Evolutionary conservation across 1,140 invertebrate species (phyloP), one percentile per base, ranked within the genome.

Genomic region (Aphaenogaster floridana): DNA sequence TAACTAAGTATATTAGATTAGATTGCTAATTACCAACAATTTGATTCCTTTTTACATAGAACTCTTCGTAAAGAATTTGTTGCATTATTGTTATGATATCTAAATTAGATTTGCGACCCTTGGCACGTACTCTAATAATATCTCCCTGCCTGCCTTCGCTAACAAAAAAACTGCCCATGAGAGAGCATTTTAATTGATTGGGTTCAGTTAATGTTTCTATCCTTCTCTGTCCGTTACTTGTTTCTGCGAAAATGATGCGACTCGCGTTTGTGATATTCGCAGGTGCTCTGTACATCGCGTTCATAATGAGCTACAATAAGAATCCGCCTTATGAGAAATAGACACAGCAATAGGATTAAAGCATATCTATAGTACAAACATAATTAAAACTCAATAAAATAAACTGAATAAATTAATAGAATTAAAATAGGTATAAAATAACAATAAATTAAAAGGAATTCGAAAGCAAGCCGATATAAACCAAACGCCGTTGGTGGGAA

Each of bases 1-100:
- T n/a, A 66, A 66, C 15, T 66, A 5, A 7, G 7, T n/a, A 42
- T 8, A 1, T 3, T 8, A 21, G 5, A 39, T 1, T 1, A 39
- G 8, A n/a, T 3, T 39, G 6, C 36, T n/a, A n/a, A 66, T 39
- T 66, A 66, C 36, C 34, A 11, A 66, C 0, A 66, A 9, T 0
- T 8, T 2, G 0, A n/a, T n/a, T 1, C 13, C 1, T 0, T 0
- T 39, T 3, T 13, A 0, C 9, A n/a, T 1, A 17, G 8, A 6
- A 57, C 0, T 7, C 4, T 39, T 2, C 3, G 0, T 4, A 39
- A 9, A 66, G 15, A 2, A 39, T 8, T 0, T 17, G 1, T 8
- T 66, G 36, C 36, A 66, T 66, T 39, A n/a, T n/a, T 39, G 63
- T n/a, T 36, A 39, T 66, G 8, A 66, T 66, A 17, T 63, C 61